Percentiles rank a stretch among this genome's conserved stretches.
phyloP scores from a whole-genome alignment of 92 coral and sea anemone species.

The Plumapathes pennacea region DNA sequence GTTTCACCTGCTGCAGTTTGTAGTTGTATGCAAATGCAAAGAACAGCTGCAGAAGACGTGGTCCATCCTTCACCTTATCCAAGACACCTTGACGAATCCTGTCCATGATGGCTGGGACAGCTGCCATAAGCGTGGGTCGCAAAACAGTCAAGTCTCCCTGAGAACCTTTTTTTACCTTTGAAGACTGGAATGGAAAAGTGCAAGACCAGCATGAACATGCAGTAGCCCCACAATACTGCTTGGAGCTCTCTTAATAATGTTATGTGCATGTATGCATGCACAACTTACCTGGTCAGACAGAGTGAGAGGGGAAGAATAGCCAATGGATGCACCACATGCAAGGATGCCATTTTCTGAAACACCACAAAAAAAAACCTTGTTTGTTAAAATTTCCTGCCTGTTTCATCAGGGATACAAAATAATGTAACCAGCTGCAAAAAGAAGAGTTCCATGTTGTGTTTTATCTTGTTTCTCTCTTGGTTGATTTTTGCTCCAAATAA shows the following conservation, averaged over 20 bases:
- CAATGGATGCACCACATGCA: constrained; percentile 87
- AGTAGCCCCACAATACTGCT: no score
- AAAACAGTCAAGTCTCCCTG: constrained; percentile 92
- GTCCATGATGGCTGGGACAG: constrained; percentile 97
- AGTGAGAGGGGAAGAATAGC: constrained; percentile 90
- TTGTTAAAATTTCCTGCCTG: no score
- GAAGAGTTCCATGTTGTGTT: no score
- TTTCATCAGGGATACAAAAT: not conserved
- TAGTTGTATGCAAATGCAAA: constrained; percentile 93
- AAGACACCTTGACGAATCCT: constrained; percentile 90
- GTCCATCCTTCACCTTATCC: constrained; percentile 95
- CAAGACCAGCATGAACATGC: no score
- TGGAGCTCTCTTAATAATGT: not conserved
- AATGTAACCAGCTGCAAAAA: not conserved
- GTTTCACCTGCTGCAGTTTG: constrained; percentile 84
- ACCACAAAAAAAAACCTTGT: not conserved
- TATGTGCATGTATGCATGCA: no score
- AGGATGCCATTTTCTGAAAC: constrained; percentile 68
- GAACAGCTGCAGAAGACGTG: constrained; percentile 79
- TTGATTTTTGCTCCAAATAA: no score
- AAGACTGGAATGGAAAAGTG: no score
- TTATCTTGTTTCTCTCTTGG: no score
- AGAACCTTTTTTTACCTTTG: constrained; percentile 96
- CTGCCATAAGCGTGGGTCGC: constrained; percentile 94
- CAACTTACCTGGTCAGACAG: constrained; percentile 81